Evolutionary conservation across 2,888 invertebrate genomes (phyloP).

Genomic region (Tuta absoluta): DNA sequence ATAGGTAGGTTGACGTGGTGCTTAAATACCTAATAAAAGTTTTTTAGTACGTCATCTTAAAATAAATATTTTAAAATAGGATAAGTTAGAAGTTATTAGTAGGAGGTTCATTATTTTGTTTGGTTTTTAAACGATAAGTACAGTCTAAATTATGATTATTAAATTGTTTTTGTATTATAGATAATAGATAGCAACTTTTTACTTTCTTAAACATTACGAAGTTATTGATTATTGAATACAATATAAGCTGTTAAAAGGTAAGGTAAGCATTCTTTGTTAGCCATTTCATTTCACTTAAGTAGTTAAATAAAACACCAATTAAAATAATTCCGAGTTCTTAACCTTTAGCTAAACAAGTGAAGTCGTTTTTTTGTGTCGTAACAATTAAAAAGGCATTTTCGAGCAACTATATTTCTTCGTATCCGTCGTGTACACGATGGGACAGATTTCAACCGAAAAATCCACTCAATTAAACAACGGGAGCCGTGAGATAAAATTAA

Average conservation of each 20-base stretch:
- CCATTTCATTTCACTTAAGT: conserved; percentile 12
- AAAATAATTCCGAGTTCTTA: conserved; percentile 32
- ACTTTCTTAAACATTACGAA: background rate
- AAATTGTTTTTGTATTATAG: too few species aligned
- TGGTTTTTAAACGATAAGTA: too few species aligned
- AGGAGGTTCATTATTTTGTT: too few species aligned
- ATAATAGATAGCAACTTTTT: too few species aligned
- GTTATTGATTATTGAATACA: conserved; percentile 1
- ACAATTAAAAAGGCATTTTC: conserved; percentile 46
- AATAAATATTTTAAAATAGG: too few species aligned
- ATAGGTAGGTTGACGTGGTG: too few species aligned
- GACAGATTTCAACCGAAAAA: conserved; percentile 55
- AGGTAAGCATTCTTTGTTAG: background rate
- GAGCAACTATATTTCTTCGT: conserved; percentile 51
- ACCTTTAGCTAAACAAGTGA: conserved; percentile 27
- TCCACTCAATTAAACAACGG: conserved; percentile 64
- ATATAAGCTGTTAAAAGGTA: too few species aligned
- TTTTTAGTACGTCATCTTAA: too few species aligned
- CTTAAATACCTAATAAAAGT: too few species aligned
- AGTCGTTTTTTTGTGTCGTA: conserved; percentile 27
- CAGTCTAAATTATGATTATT: too few species aligned
- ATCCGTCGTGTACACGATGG: conserved; percentile 37
- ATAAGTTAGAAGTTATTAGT: too few species aligned
- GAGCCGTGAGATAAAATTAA: conserved; percentile 75
- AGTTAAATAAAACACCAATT: conserved; percentile 29